Evolutionary conservation across 2,797 vertebrate species (phyloP).

Genomic region (Peromyscus eremicus): DNA sequence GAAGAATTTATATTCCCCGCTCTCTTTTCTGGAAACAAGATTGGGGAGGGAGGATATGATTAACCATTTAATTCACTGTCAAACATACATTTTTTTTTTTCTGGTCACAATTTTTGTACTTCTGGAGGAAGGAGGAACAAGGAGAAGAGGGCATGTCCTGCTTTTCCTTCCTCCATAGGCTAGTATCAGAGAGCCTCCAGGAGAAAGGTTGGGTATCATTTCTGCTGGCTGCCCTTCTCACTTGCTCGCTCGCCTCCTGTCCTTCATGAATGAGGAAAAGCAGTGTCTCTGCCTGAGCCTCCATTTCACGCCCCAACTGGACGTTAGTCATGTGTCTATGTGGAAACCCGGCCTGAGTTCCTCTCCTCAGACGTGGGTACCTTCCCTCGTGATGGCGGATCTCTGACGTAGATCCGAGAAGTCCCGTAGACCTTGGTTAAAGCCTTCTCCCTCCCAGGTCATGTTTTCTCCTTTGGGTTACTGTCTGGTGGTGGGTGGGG

Average conservation of each 20-base stretch:
- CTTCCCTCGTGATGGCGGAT: background rate
- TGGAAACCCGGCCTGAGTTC: background rate
- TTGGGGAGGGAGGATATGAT: background rate
- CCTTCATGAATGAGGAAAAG: background rate
- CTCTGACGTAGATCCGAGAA: background rate
- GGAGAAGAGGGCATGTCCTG: no score
- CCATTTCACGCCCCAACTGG: background rate
- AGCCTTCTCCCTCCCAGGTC: background rate
- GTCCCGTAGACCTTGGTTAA: background rate
- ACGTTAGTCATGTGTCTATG: background rate
- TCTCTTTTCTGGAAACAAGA: background rate
- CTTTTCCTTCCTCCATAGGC: background rate
- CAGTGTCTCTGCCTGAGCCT: background rate
- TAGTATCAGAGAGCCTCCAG: background rate
- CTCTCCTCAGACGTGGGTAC: background rate
- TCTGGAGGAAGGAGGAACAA: background rate
- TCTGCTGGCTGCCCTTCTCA: background rate
- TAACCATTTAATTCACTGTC: background rate
- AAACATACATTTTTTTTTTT: background rate
- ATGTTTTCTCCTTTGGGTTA: constrained; percentile 20
- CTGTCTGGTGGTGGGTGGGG: constrained; percentile 27
- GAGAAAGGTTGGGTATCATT: background rate
- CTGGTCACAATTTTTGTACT: background rate
- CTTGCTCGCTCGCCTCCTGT: background rate
- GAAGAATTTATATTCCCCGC: background rate